phyloP scores from a whole-genome alignment of 2,888 invertebrate genomes.

The Ichneumoninae sp. region DNA sequence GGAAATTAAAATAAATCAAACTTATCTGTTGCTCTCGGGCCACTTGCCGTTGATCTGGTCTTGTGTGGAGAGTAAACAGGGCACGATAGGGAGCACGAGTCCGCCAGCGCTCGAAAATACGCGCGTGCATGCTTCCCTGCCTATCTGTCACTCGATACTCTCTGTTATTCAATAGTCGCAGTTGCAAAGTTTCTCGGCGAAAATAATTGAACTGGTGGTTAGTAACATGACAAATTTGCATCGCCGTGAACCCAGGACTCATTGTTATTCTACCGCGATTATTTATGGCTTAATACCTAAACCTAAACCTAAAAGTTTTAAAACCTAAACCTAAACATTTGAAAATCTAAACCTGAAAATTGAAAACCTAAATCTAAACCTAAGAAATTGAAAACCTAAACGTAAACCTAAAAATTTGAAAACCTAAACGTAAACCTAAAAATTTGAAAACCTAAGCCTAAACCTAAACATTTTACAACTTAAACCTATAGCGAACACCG shows the following conservation, averaged over 20 bases:
- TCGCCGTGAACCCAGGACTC: neutral
- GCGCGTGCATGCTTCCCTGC: neutral
- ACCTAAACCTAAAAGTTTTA: too few species aligned
- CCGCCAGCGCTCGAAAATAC: conserved; percentile 19
- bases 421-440: too few species aligned
- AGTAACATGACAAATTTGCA: neutral
- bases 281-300: neutral
- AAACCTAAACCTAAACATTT: too few species aligned
- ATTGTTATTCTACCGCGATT: neutral
- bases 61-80: conserved; percentile 74
- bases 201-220: neutral
- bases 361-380: too few species aligned
- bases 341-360: too few species aligned
- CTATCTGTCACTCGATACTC: conserved; percentile 17
- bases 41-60: conserved; percentile 79
- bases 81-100: conserved; percentile 66
- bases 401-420: too few species aligned
- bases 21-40: conserved; percentile 80
- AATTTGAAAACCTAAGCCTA: too few species aligned
- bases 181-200: neutral
- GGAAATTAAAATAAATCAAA: conserved; percentile 83
- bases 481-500: too few species aligned
- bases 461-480: too few species aligned
- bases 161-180: neutral
- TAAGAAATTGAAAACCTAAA: too few species aligned